Evolutionary conservation across 2,888 invertebrate genomes (phyloP), one percentile per base, ranked within the genome.

Genomic region (Brachycybe producta): DNA sequence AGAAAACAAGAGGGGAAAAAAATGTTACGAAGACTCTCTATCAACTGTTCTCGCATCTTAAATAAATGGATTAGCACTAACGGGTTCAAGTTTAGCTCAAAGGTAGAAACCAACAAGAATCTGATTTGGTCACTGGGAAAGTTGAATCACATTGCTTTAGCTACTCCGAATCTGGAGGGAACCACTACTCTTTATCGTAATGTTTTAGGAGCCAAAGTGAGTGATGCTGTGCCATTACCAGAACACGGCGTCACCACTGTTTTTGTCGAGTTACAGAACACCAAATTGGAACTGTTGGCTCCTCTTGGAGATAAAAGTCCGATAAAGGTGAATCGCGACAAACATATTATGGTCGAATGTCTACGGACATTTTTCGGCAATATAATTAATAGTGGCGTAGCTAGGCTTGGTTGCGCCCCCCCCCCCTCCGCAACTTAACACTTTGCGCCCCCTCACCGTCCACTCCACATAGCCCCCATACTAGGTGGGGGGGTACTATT

Each of bases 231-330:
- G 42, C 56, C 70, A 26, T 68, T 71, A 52, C 70, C 71, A 19
- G 74, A 74, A 8, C 76, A 76, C 65, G 76, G 76, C 7, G 76
- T 76, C 2, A 71, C 71, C 51, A 74, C 74, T 5, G 74, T 75
- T 8, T 77, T 76, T 65, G 72, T 77, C n/a, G 68, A 74, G 49
- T 63, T 75, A 17, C 73, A 72, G 38, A 74, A 76, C 57, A 71
- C 75, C 3, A 76, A 76, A 61, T 65, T 76, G 40, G 76, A 76
- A 68, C 62, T 77, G n/a, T 62, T 76, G 23, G 64, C 70, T 55
- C 75, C 75, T 2, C 61, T 71, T 15, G 75, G 75, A 23, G 70
- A 73, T 4, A 73, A 73, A 38, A 73, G 73, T 53, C 76, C 76
- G 2, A 75, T 76, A 54, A 62, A 68, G 55, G 64, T 64, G 43